Percentiles rank a stretch among this genome's conserved stretches.
phyloP scores from a whole-genome alignment of 1,140 invertebrate species.

The Tetragnatha versicolor region DNA sequence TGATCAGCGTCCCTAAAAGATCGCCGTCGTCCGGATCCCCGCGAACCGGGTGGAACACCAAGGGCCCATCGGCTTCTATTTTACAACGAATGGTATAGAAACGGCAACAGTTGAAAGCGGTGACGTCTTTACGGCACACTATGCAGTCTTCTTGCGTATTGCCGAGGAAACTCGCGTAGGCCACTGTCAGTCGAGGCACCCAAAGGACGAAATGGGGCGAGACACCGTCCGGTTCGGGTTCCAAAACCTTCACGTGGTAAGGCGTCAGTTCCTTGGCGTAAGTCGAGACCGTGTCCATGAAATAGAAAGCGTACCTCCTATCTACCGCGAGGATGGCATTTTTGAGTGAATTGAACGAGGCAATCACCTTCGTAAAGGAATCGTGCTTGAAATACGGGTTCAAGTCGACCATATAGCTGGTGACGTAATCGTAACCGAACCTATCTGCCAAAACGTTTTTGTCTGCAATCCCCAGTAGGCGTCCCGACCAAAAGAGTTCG shows the following conservation, averaged over 20 bases:
- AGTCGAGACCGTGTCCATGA: neutral
- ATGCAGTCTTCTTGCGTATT: neutral
- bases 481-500: neutral
- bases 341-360: neutral
- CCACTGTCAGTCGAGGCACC: neutral
- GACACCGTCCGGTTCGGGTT: neutral
- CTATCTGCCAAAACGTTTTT: neutral
- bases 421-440: neutral
- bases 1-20: too few relatives aligned
- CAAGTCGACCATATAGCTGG: neutral
- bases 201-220: neutral
- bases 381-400: neutral
- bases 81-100: too few relatives aligned
- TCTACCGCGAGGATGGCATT: neutral
- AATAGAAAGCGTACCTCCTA: neutral
- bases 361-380: neutral
- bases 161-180: too few relatives aligned
- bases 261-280: neutral
- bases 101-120: too few relatives aligned
- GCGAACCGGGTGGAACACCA: too few relatives aligned
- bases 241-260: neutral
- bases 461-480: neutral
- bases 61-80: too few relatives aligned
- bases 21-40: too few relatives aligned
- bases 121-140: neutral